Evolutionary conservation across 2,888 invertebrate species (phyloP), one percentile per base, ranked within the genome.

Genomic region (Ypsolopha scabrella): DNA sequence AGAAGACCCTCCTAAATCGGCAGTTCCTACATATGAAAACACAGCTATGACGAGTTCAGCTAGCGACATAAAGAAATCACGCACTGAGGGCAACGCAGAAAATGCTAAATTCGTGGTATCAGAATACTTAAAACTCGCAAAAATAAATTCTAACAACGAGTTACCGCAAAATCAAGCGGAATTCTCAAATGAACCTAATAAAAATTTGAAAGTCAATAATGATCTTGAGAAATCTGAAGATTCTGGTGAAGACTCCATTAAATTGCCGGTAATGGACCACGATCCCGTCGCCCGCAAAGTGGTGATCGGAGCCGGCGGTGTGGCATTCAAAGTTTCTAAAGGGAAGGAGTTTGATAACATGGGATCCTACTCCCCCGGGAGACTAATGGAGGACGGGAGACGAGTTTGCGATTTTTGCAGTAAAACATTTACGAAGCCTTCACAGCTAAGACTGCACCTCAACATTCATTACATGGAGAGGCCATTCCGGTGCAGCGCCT

Each of bases 391-490:
- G 65, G 93, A 94, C 64, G 93, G 93, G 0, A 89, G 92, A 52
- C 91, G 93, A 60, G 90, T 93, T 37, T 96, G 96, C 67, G 90
- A 90, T 52, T 93, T 97, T 66, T 98, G 98, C 80, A 92, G 93
- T 60, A 97, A 97, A 79, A 93, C 93, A 51, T 98, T 98, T 80
- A 94, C 92, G 56, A 96, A 97, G 75, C 93, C 95, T 55, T 95
- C 95, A 55, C 97, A 97, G 69, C 87, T 98, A 56, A 90, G 93
- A 57, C 87, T 98, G 57, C 98, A 98, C 80, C 94, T 97, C 75
- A 97, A 98, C 76, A 97, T 97, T 60, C 98, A 98, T 80, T 97
- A 96, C 67, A 92, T 98, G 88, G 97, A 97, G 74, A 89, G 96
- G 56, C 96, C 95, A 50, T 96, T 94, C 71, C 90, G 95, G 59